Conservation (phyloP, 2,888 invertebrate species). For the Timandra comae region DNA sequence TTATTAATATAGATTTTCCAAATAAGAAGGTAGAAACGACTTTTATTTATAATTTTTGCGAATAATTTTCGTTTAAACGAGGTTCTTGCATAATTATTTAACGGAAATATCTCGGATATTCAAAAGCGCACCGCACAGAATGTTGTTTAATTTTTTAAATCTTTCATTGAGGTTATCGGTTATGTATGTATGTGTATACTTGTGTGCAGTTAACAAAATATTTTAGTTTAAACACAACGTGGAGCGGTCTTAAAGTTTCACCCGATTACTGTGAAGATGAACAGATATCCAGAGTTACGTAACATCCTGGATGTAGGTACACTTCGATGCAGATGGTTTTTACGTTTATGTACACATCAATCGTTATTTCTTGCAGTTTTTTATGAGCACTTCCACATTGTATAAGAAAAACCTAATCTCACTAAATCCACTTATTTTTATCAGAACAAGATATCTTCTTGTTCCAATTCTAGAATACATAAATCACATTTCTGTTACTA, state of each 20-base stretch:
- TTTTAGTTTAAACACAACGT: constrained; percentile 44
- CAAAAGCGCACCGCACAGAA: constrained; percentile 7
- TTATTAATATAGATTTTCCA: background rate
- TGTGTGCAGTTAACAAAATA: constrained; percentile 38
- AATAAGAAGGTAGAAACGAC: background rate
- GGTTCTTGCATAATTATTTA: constrained; percentile 3
- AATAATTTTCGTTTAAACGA: constrained; percentile 1
- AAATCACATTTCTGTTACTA: constrained; percentile 6
- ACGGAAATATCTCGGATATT: constrained; percentile 3
- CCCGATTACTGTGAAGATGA: constrained; percentile 32
- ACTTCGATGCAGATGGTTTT: constrained; percentile 27
- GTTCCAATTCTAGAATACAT: constrained; percentile 8
- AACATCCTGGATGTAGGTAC: constrained; percentile 26
- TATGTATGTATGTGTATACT: constrained; percentile 15
- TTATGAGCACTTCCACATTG: too few relatives aligned
- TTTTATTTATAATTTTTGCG: constrained; percentile 4
- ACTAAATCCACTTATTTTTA: constrained; percentile 6
- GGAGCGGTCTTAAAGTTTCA: constrained; percentile 28
- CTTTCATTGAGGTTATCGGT: constrained; percentile 21
- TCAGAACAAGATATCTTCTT: constrained; percentile 5
- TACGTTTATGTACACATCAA: constrained; percentile 22
- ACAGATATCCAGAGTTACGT: constrained; percentile 34
- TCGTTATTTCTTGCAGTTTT: too few relatives aligned
- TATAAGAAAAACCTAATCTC: too few relatives aligned
- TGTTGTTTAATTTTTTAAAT: constrained; percentile 19